phyloP scores from a whole-genome alignment of 2,888 invertebrate species.

The Cerastis rubricosa region DNA sequence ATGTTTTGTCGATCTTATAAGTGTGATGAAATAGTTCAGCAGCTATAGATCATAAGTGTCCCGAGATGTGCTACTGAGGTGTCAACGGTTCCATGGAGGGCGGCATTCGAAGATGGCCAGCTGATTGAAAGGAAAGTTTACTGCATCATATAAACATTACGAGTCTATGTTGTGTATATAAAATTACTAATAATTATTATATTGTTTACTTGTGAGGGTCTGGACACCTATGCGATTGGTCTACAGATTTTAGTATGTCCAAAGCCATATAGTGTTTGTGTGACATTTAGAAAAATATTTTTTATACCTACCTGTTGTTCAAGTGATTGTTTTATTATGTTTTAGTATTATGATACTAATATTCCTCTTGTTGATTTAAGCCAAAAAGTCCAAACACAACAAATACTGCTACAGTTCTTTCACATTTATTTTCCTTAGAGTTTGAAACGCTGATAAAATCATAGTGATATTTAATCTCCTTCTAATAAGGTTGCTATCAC shows the following conservation, averaged over 20 bases:
- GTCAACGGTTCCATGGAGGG: slow-evolving; percentile 20
- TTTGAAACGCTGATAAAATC: background rate
- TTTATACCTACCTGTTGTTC: slow-evolving; percentile 42
- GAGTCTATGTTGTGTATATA: slow-evolving; percentile 81
- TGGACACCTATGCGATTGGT: slow-evolving; percentile 26
- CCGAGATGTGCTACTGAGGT: slow-evolving; percentile 27
- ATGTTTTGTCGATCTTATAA: slow-evolving; percentile 52
- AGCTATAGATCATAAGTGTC: slow-evolving; percentile 49
- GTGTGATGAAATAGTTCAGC: slow-evolving; percentile 36
- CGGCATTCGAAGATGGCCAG: slow-evolving; percentile 77
- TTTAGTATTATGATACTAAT: slow-evolving; percentile 22
- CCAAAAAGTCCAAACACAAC: slow-evolving; percentile 11
- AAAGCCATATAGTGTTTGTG: slow-evolving; percentile 22
- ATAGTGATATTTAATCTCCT: background rate
- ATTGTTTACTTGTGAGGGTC: slow-evolving; percentile 50
- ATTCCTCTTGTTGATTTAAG: slow-evolving; percentile 45
- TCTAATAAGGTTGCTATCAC: background rate
- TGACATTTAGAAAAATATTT: slow-evolving; percentile 33
- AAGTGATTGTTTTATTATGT: slow-evolving; percentile 16
- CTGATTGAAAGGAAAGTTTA: slow-evolving; percentile 68
- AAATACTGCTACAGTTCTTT: background rate
- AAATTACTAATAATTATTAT: slow-evolving; percentile 75
- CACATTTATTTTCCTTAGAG: background rate
- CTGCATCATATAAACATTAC: slow-evolving; percentile 68
- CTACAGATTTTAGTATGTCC: slow-evolving; percentile 24